Percentiles rank a stretch among this genome's conserved stretches.
Evolutionary conservation across 2,797 vertebrate species (phyloP).

Genomic region (Parotocinclus haroldoi): DNA sequence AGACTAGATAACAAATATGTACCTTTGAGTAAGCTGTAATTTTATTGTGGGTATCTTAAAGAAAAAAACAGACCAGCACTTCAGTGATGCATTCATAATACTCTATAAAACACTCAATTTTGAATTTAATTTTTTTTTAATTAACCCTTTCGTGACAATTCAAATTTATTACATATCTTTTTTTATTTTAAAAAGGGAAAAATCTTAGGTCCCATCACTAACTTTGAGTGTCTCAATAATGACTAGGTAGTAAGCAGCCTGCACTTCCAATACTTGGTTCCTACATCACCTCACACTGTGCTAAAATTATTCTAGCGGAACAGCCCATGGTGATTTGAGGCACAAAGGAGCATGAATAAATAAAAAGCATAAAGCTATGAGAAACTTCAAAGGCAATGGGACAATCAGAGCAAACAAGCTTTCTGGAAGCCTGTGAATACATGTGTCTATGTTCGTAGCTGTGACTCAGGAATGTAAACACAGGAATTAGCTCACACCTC

Average conservation of each 20-base stretch:
- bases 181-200: slow-evolving; percentile 18
- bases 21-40: too few species aligned
- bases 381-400: slow-evolving; percentile 72
- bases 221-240: background rate
- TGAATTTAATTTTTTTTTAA: too few species aligned
- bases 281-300: slow-evolving; percentile 62
- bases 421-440: slow-evolving; percentile 65
- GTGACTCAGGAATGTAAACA: slow-evolving; percentile 74
- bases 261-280: slow-evolving; percentile 57
- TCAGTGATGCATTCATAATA: too few species aligned
- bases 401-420: slow-evolving; percentile 68
- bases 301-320: slow-evolving; percentile 68
- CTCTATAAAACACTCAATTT: too few species aligned
- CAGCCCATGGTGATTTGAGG: slow-evolving; percentile 64
- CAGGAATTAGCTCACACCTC: slow-evolving; percentile 74
- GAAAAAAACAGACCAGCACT: too few species aligned
- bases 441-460: slow-evolving; percentile 66
- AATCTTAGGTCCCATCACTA: background rate
- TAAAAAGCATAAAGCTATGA: slow-evolving; percentile 71
- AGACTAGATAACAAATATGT: too few species aligned
- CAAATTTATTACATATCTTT: background rate
- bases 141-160: background rate
- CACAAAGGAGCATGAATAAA: slow-evolving; percentile 69
- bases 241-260: slow-evolving; percentile 46
- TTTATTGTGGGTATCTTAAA: too few species aligned